A percentile compares a stretch with the other conserved stretches of the same genome.
Evolutionary conservation across 1,140 invertebrate genomes (phyloP).

Genomic region (Drosophila navojoa): DNA sequence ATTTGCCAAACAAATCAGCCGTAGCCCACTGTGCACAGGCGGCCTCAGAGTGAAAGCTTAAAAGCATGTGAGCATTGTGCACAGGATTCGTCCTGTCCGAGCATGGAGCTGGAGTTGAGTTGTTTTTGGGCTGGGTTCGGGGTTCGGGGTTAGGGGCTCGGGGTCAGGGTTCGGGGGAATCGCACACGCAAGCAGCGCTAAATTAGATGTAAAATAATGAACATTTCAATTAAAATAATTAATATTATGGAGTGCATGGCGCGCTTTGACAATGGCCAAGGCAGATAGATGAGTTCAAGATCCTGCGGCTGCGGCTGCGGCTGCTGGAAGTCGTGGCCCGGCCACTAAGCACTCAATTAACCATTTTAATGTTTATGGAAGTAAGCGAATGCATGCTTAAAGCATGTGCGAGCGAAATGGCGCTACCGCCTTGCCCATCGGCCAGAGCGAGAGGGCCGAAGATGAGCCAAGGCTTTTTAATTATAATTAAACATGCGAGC

Average conservation of each 20-base stretch:
- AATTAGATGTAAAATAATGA: slow-evolving; percentile 83
- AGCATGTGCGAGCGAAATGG: slow-evolving; percentile 34
- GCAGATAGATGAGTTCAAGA: slow-evolving; percentile 49
- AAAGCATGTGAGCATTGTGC: slow-evolving; percentile 48
- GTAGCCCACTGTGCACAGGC: slow-evolving; percentile 28
- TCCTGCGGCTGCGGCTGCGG: slow-evolving; percentile 13
- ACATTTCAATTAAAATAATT: slow-evolving; percentile 84
- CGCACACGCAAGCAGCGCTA: slow-evolving; percentile 62
- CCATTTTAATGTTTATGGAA: slow-evolving; percentile 80
- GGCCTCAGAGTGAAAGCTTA: slow-evolving; percentile 38
- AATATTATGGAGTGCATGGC: slow-evolving; percentile 68
- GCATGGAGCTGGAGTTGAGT: slow-evolving; percentile 14
- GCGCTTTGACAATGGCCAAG: slow-evolving; percentile 24
- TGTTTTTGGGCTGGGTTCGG: slow-evolving; percentile 14
- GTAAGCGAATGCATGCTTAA: slow-evolving; percentile 41
- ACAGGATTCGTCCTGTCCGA: slow-evolving; percentile 26
- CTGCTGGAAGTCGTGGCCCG: slow-evolving; percentile 41
- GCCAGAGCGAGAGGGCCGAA: slow-evolving; percentile 5
- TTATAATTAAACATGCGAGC: slow-evolving; percentile 84
- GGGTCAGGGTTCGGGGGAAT: slow-evolving; percentile 10
- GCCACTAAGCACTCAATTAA: slow-evolving; percentile 83
- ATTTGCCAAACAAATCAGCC: not conserved
- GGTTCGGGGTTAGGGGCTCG: slow-evolving; percentile 19
- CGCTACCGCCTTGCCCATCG: not conserved
- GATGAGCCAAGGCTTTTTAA: slow-evolving; percentile 77